These are phyloP conservation scores for Mythimna ferrago DNA, from an alignment of 2,888 invertebrate species.

Conservation along the genomic window DNA sequence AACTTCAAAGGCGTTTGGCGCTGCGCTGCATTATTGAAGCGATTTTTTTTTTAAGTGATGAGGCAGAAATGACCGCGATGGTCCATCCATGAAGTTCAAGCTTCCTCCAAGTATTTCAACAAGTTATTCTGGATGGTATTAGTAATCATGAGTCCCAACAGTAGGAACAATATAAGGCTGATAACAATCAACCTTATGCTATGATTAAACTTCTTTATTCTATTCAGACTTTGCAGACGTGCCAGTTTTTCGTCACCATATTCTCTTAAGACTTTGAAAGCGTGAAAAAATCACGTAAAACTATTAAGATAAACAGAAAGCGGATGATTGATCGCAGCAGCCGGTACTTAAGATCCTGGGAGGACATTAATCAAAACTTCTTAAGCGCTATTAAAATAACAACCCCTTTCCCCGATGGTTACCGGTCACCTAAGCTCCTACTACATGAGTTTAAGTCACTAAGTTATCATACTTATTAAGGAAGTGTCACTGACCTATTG, in stretches of 20 bases:
- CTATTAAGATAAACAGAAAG: conserved; percentile 57
- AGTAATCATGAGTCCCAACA: too few relatives aligned
- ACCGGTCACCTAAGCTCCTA: conserved; percentile 44
- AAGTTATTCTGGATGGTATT: too few relatives aligned
- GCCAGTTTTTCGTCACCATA: not conserved
- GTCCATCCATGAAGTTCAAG: too few relatives aligned
- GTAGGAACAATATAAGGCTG: too few relatives aligned
- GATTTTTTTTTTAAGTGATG: too few relatives aligned
- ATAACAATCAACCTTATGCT: too few relatives aligned
- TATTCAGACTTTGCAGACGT: too few relatives aligned
- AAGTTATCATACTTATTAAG: conserved; percentile 14
- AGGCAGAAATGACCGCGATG: too few relatives aligned
- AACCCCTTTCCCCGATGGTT: conserved; percentile 58
- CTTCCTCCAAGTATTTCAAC: too few relatives aligned
- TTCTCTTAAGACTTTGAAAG: conserved; percentile 17
- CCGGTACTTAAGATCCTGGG: conserved; percentile 54
- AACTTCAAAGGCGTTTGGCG: too few relatives aligned
- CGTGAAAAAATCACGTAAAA: conserved; percentile 49
- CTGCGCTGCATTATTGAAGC: too few relatives aligned
- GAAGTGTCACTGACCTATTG: too few relatives aligned
- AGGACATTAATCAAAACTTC: conserved; percentile 70
- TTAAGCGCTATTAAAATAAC: conserved; percentile 67
- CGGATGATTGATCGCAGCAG: conserved; percentile 59
- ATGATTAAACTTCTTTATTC: not conserved
- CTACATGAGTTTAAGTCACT: conserved; percentile 18